These are phyloP conservation scores for Alexandromys oeconomus DNA, from an alignment of 2,797 vertebrate species.

Conservation along the genomic window DNA sequence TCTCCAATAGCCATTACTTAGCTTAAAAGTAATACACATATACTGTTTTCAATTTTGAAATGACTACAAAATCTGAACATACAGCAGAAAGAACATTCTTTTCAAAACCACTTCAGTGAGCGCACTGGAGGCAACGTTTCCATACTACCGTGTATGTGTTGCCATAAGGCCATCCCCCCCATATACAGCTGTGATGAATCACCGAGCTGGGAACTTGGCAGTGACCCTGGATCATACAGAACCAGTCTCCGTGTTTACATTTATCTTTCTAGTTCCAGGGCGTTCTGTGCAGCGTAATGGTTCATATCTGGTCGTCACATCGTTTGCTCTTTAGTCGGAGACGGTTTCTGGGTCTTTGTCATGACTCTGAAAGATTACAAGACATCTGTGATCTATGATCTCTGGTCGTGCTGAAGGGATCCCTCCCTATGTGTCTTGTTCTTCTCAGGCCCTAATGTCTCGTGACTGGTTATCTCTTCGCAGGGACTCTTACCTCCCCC, in stretches of 20 bases:
- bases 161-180: neutral
- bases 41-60: neutral
- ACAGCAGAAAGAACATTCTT: neutral
- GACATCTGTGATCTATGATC: neutral
- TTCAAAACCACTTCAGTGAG: neutral
- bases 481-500: neutral
- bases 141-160: neutral
- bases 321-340: neutral
- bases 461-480: neutral
- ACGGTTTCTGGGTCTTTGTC: neutral
- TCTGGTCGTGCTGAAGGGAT: neutral
- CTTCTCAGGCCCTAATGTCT: neutral
- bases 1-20: constrained; percentile 8
- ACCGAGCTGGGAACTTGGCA: constrained; percentile 21
- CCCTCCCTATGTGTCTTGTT: neutral
- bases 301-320: neutral
- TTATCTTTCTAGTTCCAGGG: neutral
- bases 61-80: constrained; percentile 24
- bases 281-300: neutral
- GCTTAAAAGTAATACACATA: neutral
- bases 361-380: neutral
- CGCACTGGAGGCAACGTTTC: neutral
- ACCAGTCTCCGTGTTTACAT: neutral
- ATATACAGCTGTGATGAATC: neutral
- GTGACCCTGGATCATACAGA: neutral